phyloP scores from a whole-genome alignment of 2,888 invertebrate species.

The Phyllotreta cruciferae region DNA sequence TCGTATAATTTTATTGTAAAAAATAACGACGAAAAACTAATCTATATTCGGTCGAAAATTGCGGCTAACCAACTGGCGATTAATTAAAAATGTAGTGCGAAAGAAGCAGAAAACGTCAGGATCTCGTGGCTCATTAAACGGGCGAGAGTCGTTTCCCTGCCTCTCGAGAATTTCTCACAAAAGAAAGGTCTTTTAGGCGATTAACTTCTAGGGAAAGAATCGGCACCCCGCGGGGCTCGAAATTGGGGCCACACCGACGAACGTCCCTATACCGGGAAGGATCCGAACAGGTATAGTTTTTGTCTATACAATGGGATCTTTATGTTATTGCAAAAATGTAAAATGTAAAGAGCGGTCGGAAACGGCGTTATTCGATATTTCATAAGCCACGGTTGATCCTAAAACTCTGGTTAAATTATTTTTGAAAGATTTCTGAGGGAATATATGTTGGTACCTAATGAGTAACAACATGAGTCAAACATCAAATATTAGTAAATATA shows the following conservation, averaged over 20 bases:
- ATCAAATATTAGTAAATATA: too few relatives aligned
- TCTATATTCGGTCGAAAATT: too few relatives aligned
- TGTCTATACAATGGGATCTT: background rate
- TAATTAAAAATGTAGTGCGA: constrained; percentile 14
- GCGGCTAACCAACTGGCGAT: background rate
- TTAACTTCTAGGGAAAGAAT: constrained; percentile 42
- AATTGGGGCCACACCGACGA: constrained; percentile 19
- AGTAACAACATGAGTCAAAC: too few relatives aligned
- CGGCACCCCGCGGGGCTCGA: constrained; percentile 37
- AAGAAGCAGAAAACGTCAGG: constrained; percentile 7
- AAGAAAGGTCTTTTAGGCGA: constrained; percentile 39
- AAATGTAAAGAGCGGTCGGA: background rate
- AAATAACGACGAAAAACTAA: too few relatives aligned
- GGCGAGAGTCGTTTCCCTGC: constrained; percentile 3
- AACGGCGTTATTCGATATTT: too few relatives aligned
- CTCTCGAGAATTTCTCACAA: constrained; percentile 23
- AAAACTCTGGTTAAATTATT: too few relatives aligned
- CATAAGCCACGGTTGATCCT: too few relatives aligned
- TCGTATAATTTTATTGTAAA: too few relatives aligned
- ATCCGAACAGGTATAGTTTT: constrained; percentile 5
- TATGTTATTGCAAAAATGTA: constrained; percentile 8
- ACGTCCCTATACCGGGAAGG: constrained; percentile 5
- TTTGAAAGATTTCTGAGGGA: too few relatives aligned
- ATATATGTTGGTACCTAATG: too few relatives aligned
- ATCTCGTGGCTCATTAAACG: constrained; percentile 14